Percentiles rank a stretch among this genome's conserved stretches.
Evolutionary conservation across 2,888 invertebrate genomes (phyloP).

Genomic region (Chrysodeixis includens): DNA sequence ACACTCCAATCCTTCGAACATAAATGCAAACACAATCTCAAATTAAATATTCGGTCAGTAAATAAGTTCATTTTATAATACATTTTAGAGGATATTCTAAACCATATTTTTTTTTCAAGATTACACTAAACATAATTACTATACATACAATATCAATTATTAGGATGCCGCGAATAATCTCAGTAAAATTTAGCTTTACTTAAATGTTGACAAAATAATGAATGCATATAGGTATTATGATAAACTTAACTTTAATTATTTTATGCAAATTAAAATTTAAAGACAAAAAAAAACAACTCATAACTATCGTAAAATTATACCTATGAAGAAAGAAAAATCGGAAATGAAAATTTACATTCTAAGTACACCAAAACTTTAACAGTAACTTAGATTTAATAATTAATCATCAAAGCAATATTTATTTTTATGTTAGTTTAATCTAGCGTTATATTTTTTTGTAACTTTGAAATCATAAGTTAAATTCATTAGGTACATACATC

Average conservation of each 20-base stretch:
- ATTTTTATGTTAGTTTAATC: not conserved
- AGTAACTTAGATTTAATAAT: conserved; percentile 20
- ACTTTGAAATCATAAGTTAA: not conserved
- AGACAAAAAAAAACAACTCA: no score
- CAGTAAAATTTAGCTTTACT: no score
- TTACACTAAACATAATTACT: not conserved
- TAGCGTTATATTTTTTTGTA: not conserved
- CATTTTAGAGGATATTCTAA: not conserved
- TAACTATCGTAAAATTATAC: not conserved
- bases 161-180: not conserved
- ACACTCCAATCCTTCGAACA: not conserved
- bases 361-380: conserved; percentile 45
- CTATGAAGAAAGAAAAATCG: conserved; percentile 27
- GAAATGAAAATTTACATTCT: conserved; percentile 29
- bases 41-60: not conserved
- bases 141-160: not conserved
- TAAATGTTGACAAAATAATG: no score
- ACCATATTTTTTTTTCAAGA: not conserved
- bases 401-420: conserved; percentile 6
- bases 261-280: not conserved
- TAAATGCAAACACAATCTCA: not conserved
- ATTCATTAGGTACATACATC: no score
- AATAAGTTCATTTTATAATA: not conserved
- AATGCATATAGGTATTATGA: not conserved
- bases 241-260: not conserved